Base-by-base conservation (phyloP, 1,140 invertebrate species). In the Drosophila novamexicana region DNA sequence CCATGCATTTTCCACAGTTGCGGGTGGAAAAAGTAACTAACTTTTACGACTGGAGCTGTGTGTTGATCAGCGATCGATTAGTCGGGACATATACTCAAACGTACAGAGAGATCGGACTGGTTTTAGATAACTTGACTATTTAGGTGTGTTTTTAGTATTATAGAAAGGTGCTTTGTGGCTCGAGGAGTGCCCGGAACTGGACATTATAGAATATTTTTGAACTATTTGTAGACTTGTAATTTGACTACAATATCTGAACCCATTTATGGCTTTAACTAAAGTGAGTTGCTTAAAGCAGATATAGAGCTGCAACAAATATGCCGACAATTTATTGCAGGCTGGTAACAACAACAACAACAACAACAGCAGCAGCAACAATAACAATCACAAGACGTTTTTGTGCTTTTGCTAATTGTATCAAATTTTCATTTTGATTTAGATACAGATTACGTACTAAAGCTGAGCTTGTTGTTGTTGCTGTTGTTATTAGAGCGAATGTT, bases 391-490 rank as follows among this genome's bases (percentile, higher is more conserved):
- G 56, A 69, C 45, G n/a, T 63, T 68, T 69, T 70, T 70, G 54
- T 64, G 67, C 59, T 70, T 6, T 71, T 75, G 68, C 73, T 75
- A 71, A 75, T 75, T 71, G 67, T 71, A 71, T 75, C 68, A 75
- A 75, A 75, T 71, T 71, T 75, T 54, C 47, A 59, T 75, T 75
- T 71, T 74, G 71, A 74, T 74, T 74, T 74, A 69, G 71, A 69
- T 74, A 61, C 71, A 62, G 71, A 74, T 74, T 74, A 69, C 65
- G 57, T 64, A 52, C 52, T 40, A 56, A 61, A 57, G 49, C 42
- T 49, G 7, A 14, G 65, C n/a, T 45, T 32, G 47, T 50, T 59
- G 45, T 40, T 44, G 68, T 16, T 52, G 53, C 57, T 34, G 54
- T n/a, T 72, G 54, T 52, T 67, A 56, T 42, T 45, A 36, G 56